Evolutionary conservation across 2,797 vertebrate species (phyloP), one percentile per base, ranked within the genome.

Genomic region (Silurus aristotelis): DNA sequence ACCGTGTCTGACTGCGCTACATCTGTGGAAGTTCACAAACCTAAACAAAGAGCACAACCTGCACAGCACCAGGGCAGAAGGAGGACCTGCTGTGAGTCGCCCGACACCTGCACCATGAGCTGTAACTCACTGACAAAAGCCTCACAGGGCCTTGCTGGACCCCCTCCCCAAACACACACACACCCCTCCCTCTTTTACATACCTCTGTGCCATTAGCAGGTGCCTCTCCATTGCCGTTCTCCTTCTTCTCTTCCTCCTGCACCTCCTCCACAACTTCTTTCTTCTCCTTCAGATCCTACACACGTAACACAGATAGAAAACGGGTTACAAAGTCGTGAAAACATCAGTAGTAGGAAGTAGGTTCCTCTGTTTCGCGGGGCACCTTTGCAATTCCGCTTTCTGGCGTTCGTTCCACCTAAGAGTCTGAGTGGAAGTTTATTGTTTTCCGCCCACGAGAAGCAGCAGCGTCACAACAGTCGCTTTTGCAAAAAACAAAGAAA

Each of bases 221-320:
- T 93, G 95, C 93, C 83, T 96, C 95, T 84, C 87, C 95, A 78
- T 88, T 94, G 89, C 95, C 95, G 75, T 94, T 94, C 90, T 95
- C 94, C 87, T 93, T 86, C 84, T 91, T 93, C 19, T 88, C 75
- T 83, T 93, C 80, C 56, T 93, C 80, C 52, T 87, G 77, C 3
- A 68, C 82, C 87, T 90, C 90, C 80, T 92, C 92, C 84, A 92
- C 92, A 27, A 90, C 94, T 90, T 95, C 96, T 93, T 96, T 96
- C 93, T 96, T 96, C 89, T 96, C 96, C 83, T 97, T 97, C 90
- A 96, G 93, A 79, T 97, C 96, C 96, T 97, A 86, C 80, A 89
- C 91, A 86, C 20, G 38, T 38, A 38, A 20, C 63, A 83, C 38
- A 1, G 2, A 71, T 13, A 77, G 9, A n/a, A 7, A 64, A 9